A percentile compares a stretch with the other conserved stretches of the same genome.
These are phyloP conservation scores for Austrolebias charrua DNA, from an alignment of 2,797 vertebrate species.

Conservation along the genomic window DNA sequence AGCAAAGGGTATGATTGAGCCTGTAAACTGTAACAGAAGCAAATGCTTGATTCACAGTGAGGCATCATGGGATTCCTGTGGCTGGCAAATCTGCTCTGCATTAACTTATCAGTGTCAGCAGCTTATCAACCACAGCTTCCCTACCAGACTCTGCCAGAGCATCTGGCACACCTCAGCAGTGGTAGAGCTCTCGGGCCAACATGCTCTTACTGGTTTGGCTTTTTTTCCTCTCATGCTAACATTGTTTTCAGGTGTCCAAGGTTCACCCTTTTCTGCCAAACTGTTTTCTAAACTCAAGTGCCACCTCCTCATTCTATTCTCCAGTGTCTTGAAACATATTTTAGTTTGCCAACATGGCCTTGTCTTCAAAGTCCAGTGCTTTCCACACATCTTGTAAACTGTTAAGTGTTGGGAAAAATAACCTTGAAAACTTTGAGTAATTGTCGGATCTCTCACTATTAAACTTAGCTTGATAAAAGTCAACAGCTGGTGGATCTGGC, in stretches of 20 bases:
- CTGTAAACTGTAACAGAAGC: background rate
- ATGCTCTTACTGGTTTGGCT: background rate
- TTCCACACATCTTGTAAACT: background rate
- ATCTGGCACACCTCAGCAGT: background rate
- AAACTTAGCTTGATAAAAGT: background rate
- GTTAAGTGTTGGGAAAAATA: background rate
- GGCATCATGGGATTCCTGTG: constrained; percentile 1
- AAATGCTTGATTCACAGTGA: background rate
- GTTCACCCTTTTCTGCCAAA: background rate
- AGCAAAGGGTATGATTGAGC: background rate
- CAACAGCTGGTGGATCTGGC: background rate
- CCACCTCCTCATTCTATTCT: background rate
- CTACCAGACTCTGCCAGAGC: constrained; percentile 6
- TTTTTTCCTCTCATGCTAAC: background rate
- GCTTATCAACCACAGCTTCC: constrained; percentile 5
- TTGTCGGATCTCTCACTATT: background rate
- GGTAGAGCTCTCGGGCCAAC: background rate
- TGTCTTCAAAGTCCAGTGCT: background rate
- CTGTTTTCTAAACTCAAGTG: constrained; percentile 1
- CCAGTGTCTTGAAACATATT: background rate
- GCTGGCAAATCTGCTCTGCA: constrained; percentile 1
- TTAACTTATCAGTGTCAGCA: constrained; percentile 12
- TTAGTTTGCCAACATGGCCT: background rate
- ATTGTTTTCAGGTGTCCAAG: background rate
- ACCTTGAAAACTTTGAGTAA: background rate